Evolutionary conservation across 37 sponge, comb jelly and placozoan genomes (phyloP), one percentile per base, ranked within the genome.

Genomic region (Trichoplax adhaerens): DNA sequence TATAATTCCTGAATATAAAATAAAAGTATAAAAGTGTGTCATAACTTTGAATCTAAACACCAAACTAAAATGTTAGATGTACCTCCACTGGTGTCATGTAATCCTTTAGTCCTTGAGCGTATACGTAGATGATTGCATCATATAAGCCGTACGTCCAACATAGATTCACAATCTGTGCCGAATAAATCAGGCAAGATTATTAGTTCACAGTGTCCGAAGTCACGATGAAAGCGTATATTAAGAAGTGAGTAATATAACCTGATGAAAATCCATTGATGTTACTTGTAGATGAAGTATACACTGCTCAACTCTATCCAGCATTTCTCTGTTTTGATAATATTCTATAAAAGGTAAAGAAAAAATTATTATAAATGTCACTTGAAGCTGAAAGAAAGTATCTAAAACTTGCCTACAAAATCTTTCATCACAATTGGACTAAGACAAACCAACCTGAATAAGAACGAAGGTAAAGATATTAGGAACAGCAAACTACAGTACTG

Each of bases 51-150:
- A 66, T 53, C 90, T 69, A 5, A 89, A 68, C 69, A 83, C 83
- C 1, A 83, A 77, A 65, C 84, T 72, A 49, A 89, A 74, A 68
- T 89, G 86, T 72, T 81, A 8, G 8, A 72, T 51, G 59, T 7
- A 72, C 74, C 65, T 81, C 68, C 56, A 89, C 73, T 10, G 90
- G 90, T 59, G 83, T 89, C 68, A 62, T 57, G 68, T 89, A 89
- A 81, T 89, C 90, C 59, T 82, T 57, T 67, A 89, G 78, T 0
- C 90, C 83, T 3, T 66, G n/a, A 77, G 81, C 85, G 74, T 89
- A 85, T 7, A 89, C 83, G 53, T 85, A 79, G 77, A 85, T 79
- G 78, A 89, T 77, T 50, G 83, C 90, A 56, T 89, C 87, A 72
- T 74, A 89, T 55, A 89, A 62, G 54, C 79, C 82, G 59, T 89